Conservation (phyloP, 2,888 invertebrate genomes). For the Callosobruchus maculatus region DNA sequence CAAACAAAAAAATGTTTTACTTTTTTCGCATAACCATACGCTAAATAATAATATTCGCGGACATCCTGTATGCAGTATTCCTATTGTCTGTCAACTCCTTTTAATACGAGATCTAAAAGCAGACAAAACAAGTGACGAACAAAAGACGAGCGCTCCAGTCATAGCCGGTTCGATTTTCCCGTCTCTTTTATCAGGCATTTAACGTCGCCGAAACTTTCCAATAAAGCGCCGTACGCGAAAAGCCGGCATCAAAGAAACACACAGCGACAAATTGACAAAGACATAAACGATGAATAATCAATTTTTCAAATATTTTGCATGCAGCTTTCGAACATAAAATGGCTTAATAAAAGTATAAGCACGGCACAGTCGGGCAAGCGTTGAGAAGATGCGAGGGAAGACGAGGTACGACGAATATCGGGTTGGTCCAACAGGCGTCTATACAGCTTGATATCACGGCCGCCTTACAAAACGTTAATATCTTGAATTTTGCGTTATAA, state of each 20-base stretch:
- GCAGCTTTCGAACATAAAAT: constrained; percentile 41
- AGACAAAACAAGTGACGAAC: background rate
- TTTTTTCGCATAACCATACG: too few relatives aligned
- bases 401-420: background rate
- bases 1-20: too few relatives aligned
- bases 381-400: constrained; percentile 8
- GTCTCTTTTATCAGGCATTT: constrained; percentile 18
- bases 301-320: constrained; percentile 44
- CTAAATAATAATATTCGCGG: too few relatives aligned
- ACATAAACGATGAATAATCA: constrained; percentile 42
- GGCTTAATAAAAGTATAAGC: constrained; percentile 45
- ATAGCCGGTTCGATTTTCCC: background rate
- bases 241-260: constrained; percentile 31
- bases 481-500: constrained; percentile 13
- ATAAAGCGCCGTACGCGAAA: constrained; percentile 30
- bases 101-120: background rate
- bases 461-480: constrained; percentile 18
- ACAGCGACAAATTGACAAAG: constrained; percentile 34
- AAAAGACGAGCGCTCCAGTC: background rate
- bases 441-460: constrained; percentile 13
- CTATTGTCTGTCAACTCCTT: background rate
- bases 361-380: constrained; percentile 32
- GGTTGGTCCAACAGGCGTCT: constrained; percentile 8
- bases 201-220: constrained; percentile 23
- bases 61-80: background rate